phyloP scores from a whole-genome alignment of 2,888 invertebrate species.

The Tiphia femorata region DNA sequence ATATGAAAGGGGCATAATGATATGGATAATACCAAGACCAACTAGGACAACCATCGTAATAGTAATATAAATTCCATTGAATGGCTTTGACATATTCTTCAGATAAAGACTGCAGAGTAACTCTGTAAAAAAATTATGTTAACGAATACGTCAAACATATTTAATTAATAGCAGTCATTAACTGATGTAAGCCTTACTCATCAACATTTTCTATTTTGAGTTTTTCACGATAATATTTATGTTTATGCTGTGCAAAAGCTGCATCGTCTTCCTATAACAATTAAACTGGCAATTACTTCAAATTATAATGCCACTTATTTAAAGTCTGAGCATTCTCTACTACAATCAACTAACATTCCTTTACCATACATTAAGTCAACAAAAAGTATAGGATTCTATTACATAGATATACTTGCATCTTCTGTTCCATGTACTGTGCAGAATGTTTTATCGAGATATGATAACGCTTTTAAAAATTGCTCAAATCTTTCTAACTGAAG shows the following conservation, averaged over 20 bases:
- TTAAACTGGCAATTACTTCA: too few relatives aligned
- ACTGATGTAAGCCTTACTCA: too few relatives aligned
- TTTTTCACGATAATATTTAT: too few relatives aligned
- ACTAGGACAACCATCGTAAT: slow-evolving; percentile 95
- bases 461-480: slow-evolving; percentile 82
- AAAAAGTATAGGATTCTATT: slow-evolving; percentile 36
- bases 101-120: slow-evolving; percentile 84
- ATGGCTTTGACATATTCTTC: slow-evolving; percentile 92
- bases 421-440: slow-evolving; percentile 66
- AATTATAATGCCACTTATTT: too few relatives aligned
- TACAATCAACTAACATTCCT: too few relatives aligned
- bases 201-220: too few relatives aligned
- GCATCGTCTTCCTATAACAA: too few relatives aligned
- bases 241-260: too few relatives aligned
- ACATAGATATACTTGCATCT: slow-evolving; percentile 61
- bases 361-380: too few relatives aligned
- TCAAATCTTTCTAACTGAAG: slow-evolving; percentile 88
- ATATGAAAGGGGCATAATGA: slow-evolving; percentile 97
- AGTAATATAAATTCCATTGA: slow-evolving; percentile 97
- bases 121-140: too few relatives aligned
- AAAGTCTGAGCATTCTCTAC: too few relatives aligned
- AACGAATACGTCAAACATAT: too few relatives aligned
- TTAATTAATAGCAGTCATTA: slow-evolving; percentile 52
- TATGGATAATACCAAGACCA: slow-evolving; percentile 99
- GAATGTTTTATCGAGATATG: slow-evolving; percentile 75